Evolutionary conservation across 2,797 vertebrate species (phyloP).

Genomic region (Antrozous pallidus): DNA sequence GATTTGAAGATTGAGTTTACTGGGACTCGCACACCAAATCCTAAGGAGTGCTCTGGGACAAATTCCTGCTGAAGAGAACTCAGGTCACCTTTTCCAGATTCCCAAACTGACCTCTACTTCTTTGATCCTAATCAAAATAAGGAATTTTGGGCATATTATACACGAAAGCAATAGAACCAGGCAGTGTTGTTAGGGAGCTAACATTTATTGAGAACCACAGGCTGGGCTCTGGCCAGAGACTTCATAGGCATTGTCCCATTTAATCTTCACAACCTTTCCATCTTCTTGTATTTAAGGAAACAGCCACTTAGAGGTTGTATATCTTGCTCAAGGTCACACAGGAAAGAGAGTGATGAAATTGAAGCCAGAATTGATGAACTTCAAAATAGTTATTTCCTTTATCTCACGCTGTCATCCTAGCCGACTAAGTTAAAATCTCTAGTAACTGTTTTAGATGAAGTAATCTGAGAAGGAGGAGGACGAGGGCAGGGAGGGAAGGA

Average conservation of each 20-base stretch:
- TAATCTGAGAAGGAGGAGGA: background rate
- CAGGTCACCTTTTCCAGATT: background rate
- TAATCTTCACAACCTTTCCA: background rate
- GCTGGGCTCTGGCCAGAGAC: background rate
- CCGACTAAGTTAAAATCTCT: background rate
- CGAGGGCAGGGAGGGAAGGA: background rate
- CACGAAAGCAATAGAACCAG: background rate
- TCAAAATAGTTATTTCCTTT: background rate
- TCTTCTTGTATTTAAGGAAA: conserved; percentile 15
- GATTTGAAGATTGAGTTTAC: background rate
- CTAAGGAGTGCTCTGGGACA: background rate
- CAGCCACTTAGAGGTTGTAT: background rate
- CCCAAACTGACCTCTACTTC: background rate
- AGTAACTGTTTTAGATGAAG: background rate
- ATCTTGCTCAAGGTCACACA: background rate
- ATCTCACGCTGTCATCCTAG: background rate
- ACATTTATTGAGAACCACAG: background rate
- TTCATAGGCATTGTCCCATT: background rate
- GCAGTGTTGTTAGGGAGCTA: background rate
- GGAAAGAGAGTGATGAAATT: background rate
- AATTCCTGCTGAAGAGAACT: background rate
- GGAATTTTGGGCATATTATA: background rate
- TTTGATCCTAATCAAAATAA: background rate
- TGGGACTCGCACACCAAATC: background rate
- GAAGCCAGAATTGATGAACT: background rate